These are phyloP conservation scores for Geothlypis trichas DNA, from an alignment of 2,113 vertebrate genomes.

Conservation along the genomic window DNA sequence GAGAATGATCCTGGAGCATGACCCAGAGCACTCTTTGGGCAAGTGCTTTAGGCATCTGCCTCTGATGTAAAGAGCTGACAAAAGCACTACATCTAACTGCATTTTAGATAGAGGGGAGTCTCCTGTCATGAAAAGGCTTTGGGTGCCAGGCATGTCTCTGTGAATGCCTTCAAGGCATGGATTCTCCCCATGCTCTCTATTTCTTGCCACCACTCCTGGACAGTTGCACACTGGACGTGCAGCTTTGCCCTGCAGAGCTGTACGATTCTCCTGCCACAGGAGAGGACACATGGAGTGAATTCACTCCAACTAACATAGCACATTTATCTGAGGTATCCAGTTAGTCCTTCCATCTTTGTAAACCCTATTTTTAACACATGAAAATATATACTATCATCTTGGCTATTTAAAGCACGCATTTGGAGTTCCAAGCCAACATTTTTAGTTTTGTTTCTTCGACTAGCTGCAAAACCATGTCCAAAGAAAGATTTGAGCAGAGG, in stretches of 20 bases:
- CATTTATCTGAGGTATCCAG: background rate
- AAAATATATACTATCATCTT: background rate
- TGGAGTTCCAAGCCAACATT: background rate
- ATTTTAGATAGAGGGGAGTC: background rate
- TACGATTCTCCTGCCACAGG: background rate
- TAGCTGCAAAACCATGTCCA: background rate
- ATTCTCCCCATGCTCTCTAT: background rate
- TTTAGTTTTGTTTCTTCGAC: background rate
- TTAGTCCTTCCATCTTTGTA: background rate
- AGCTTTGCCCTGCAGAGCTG: background rate
- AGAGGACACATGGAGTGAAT: background rate
- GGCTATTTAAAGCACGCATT: background rate
- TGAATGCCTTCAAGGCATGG: background rate
- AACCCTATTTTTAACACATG: background rate
- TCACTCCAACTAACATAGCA: background rate
- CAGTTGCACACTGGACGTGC: accelerated
- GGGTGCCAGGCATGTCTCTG: background rate
- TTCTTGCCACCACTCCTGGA: background rate
- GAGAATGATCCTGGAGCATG: background rate
- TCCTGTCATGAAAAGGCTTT: background rate
- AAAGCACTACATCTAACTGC: background rate
- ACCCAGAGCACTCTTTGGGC: background rate
- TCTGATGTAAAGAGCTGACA: background rate
- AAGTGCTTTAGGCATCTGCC: background rate
- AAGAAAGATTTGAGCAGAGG: background rate